These are phyloP conservation scores for Thaumetopoea pityocampa DNA, from an alignment of 1,140 invertebrate genomes.

Conservation along the genomic window DNA sequence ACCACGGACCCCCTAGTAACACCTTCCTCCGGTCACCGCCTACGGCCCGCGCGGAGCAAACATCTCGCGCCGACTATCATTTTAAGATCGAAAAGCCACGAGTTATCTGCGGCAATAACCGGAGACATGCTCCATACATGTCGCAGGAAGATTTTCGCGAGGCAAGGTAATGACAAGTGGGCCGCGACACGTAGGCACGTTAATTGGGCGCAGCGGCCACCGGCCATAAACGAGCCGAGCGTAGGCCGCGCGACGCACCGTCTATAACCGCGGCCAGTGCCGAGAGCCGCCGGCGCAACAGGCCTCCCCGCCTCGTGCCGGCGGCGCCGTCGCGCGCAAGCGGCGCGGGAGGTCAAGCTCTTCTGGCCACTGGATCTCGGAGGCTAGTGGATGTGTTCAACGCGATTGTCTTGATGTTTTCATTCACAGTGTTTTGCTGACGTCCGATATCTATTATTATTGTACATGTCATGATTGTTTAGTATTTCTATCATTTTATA, in stretches of 20 bases:
- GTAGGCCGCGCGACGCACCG: conserved; percentile 60
- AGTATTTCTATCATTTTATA: conserved; percentile 30
- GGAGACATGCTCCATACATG: conserved; percentile 24
- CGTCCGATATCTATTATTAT: conserved; percentile 25
- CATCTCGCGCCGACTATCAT: no score
- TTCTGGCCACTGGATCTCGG: conserved; percentile 22
- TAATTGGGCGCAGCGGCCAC: conserved; percentile 67
- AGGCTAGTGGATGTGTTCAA: conserved; percentile 34
- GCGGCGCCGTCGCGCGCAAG: conserved; percentile 1
- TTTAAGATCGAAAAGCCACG: no score
- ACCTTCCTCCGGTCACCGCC: no score
- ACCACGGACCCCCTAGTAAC: no score
- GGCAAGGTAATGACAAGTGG: conserved; percentile 63
- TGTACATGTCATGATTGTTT: conserved; percentile 24
- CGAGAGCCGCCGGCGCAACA: conserved; percentile 25
- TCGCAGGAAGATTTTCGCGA: conserved; percentile 57
- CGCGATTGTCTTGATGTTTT: conserved; percentile 54
- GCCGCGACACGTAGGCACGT: conserved; percentile 60
- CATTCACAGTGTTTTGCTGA: conserved; percentile 61
- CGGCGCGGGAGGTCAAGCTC: conserved; percentile 28
- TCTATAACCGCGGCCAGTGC: conserved; percentile 42
- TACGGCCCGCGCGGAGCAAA: no score
- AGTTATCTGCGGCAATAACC: conserved; percentile 11
- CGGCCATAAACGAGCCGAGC: conserved; percentile 56
- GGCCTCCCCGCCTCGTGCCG: conserved; percentile 2